Evolutionary conservation across 2,113 vertebrate species (phyloP), one percentile per base, ranked within the genome.

Genomic region (Sinocyclocheilus grahami): DNA sequence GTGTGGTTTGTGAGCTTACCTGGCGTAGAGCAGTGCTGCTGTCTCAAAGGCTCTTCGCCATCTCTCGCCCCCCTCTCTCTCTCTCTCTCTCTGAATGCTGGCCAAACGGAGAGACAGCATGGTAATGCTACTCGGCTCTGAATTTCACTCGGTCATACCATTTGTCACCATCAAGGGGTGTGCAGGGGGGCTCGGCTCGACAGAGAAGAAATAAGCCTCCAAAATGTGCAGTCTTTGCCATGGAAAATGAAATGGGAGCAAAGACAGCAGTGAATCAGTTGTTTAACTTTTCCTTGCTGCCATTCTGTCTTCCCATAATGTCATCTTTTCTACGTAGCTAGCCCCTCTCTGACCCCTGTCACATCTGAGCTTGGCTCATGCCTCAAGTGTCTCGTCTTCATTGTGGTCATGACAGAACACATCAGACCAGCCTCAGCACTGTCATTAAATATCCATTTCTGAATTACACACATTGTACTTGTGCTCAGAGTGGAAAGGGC

Each of bases 31-130:
- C 96, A 95, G 93, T 97, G 95, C 95, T 96, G 95, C 96, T 97
- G 94, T 98, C 96, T 98, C 96, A 98, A 98, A 97, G 96, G 96
- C 95, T 98, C 95, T 97, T 90, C 92, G 97, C 97, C 98, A 96
- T 98, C 97, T 99, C 96, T 99, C 97, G 96, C 97, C 90, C 93
- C 42, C 27, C 27, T 27, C 27, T 46, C 91, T 48, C 16, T 77
- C 71, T 88, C 60, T 83, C 16, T 98, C 96, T 98, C 96, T 97
- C 95, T 95, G 96, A 98, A 98, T 96, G 98, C 96, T 95, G 95
- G 79, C 96, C 97, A 90, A 95, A 96, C 93, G 97, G 97, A 99
- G 96, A 97, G 97, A 97, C 95, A 96, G 97, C 96, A 98, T 96
- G 98, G 98, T 99, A 99, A 90, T 85, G 82, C 81, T 91, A 53